Conservation (phyloP, 2,113 vertebrate species). For the Diadophis punctatus region DNA sequence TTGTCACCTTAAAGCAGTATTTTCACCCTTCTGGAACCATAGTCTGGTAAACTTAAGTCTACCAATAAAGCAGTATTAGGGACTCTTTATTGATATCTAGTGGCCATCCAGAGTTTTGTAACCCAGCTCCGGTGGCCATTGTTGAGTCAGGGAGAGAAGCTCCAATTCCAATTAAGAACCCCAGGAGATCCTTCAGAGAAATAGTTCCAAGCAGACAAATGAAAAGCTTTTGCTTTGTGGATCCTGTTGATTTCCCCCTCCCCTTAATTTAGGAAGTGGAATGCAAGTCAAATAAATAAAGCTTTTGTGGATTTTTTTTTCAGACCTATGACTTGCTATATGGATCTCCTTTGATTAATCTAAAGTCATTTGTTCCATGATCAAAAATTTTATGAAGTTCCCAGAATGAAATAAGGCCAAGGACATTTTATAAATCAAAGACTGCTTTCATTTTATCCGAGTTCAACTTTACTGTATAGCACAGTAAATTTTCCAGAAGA, state of each 20-base stretch:
- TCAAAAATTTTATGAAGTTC: background rate
- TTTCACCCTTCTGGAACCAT: background rate
- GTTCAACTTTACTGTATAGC: background rate
- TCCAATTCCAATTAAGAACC: background rate
- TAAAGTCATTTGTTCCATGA: background rate
- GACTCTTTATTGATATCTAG: background rate
- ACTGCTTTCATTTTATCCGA: background rate
- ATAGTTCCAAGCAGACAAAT: background rate
- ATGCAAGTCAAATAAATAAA: background rate
- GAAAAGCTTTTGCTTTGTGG: background rate
- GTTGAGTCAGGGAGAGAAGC: background rate
- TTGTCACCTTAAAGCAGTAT: background rate
- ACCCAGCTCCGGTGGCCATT: background rate
- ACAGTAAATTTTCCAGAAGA: conserved; percentile 17
- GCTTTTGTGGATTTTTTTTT: background rate
- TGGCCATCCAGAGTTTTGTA: background rate
- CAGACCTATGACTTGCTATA: background rate
- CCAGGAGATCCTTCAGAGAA: background rate
- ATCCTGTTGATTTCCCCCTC: background rate
- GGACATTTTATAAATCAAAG: background rate
- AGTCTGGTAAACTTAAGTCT: background rate
- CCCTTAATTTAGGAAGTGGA: background rate
- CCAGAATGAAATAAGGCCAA: background rate
- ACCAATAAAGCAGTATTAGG: background rate
- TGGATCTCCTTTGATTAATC: background rate